phyloP scores from a whole-genome alignment of 2,113 vertebrate genomes.

The Colistium nudipinnis region DNA sequence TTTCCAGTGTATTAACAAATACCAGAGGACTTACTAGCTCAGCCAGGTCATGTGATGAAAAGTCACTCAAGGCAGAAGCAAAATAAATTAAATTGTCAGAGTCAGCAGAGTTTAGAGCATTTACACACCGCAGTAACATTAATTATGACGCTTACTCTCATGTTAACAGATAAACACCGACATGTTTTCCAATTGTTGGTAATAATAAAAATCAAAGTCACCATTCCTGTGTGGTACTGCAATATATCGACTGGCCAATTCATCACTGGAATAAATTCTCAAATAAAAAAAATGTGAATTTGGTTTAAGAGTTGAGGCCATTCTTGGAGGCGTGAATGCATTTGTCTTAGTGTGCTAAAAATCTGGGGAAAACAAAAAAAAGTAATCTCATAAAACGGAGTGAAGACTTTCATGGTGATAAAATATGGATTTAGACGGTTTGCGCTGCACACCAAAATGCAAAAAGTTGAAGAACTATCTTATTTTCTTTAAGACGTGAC shows the following conservation, averaged over 20 bases:
- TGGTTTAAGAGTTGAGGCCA: too few species aligned
- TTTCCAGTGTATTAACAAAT: conserved; percentile 3
- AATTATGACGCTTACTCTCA: conserved; percentile 9
- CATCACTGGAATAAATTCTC: too few species aligned
- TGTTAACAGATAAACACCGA: conserved; percentile 15
- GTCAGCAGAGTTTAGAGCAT: conserved; percentile 50
- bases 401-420: neutral
- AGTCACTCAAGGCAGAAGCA: conserved; percentile 56
- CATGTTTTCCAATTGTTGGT: conserved; percentile 5
- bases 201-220: conserved; percentile 5
- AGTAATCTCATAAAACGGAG: neutral
- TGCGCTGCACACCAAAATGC: too few species aligned
- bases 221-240: neutral
- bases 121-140: conserved; percentile 47
- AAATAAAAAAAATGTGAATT: too few species aligned
- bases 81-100: conserved; percentile 16
- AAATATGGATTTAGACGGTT: neutral
- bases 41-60: conserved; percentile 42
- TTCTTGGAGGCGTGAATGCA: too few species aligned
- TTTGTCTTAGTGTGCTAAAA: too few species aligned
- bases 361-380: neutral
- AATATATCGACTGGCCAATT: too few species aligned
- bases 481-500: neutral
- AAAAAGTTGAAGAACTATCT: too few species aligned
- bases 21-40: conserved; percentile 28